Base-by-base conservation (phyloP, 2,113 vertebrate genomes). In the Catharus minimus region DNA sequence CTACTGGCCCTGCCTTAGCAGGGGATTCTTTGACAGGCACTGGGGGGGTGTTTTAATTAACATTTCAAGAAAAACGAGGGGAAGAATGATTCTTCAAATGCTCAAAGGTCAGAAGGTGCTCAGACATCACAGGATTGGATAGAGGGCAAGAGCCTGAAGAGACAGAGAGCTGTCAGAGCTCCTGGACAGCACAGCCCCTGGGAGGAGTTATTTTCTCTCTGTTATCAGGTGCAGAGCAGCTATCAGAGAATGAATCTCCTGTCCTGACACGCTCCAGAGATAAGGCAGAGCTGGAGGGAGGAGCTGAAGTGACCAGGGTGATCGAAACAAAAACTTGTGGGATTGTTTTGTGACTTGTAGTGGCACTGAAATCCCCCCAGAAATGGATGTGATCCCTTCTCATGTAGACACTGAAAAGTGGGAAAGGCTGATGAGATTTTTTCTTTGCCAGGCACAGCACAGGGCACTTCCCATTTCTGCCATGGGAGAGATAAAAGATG, bases 1-100 rank as follows among this genome's bases (percentile, higher is more conserved):
- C 62, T 90, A 92, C 95, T 76, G 92, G 94, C 80, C 94, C 81
- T 92, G 33, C 47, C 69, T 79, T n/a, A 73, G 71, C 15, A 80
- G 82, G 43, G 66, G 94, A 88, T 58, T 43, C 88, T 60, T 81
- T 89, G 92, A 88, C 92, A 76, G 15, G 67, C 20, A 57, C 66
- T 7, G 32, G 22, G 38, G 77, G 46, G 43, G 53, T 36, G 50
- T 93, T 93, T 94, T 95, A 96, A 95, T 95, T 94, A 95, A 91
- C 88, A 13, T 11, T 86, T 53, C 1, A 55, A 55, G 68, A 36
- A 57, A 66, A 22, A 3, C 27, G 55, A 12, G 32, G 41, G 18
- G 50, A 95, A 77, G 77, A 93, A 47, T 39, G 55, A 92, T 76
- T 84, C 91, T 50, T 95, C 86, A 82, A 22, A 58, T 76, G 65